phyloP scores from a whole-genome alignment of 2,113 vertebrate genomes.

The Pelusios castaneus region DNA sequence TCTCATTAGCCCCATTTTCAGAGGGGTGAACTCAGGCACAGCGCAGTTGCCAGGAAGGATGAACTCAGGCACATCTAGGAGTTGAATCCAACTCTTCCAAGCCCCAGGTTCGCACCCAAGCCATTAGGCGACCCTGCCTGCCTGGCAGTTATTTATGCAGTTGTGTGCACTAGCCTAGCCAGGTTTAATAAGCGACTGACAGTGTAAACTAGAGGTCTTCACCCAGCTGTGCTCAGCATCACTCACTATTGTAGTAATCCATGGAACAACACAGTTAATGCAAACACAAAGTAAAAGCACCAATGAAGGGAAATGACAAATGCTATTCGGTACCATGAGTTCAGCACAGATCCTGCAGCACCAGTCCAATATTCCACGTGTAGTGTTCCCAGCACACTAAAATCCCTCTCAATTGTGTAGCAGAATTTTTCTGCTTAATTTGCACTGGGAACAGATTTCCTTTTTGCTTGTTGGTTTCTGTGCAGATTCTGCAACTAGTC shows the following conservation, averaged over 20 bases:
- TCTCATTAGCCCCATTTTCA: not conserved
- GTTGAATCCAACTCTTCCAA: too few species aligned
- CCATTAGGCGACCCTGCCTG: not conserved
- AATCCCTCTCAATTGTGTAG: not conserved
- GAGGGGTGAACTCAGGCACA: fast-evolving
- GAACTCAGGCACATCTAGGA: fast-evolving
- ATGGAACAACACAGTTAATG: not conserved
- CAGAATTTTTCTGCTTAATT: not conserved
- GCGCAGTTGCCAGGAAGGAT: not conserved
- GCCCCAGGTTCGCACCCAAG: not conserved
- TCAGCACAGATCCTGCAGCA: not conserved
- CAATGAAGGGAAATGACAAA: not conserved
- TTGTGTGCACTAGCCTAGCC: not conserved
- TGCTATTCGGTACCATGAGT: too few species aligned
- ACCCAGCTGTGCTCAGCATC: not conserved
- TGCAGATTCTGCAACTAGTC: fast-evolving
- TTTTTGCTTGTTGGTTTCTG: not conserved
- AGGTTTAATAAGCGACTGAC: not conserved
- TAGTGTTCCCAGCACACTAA: not conserved
- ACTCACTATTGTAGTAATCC: not conserved
- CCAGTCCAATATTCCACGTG: not conserved
- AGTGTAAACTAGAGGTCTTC: not conserved
- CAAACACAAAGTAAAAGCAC: not conserved
- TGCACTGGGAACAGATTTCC: not conserved
- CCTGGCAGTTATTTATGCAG: not conserved